These are phyloP conservation scores for Drosophila rhopaloa DNA, from an alignment of 1,140 invertebrate species.

Conservation along the genomic window DNA sequence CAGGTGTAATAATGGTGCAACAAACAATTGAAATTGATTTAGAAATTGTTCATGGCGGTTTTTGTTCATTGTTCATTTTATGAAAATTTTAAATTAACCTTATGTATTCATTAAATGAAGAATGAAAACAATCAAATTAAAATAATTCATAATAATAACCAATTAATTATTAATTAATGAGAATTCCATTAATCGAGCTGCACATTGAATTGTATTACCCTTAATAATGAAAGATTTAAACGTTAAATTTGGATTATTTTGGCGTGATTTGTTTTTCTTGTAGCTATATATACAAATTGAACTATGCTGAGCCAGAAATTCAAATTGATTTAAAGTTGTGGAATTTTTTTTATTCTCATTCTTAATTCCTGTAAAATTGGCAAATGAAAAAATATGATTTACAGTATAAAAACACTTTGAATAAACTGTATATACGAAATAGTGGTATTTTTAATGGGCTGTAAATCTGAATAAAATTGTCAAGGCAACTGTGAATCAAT, in stretches of 20 bases:
- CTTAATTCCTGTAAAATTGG: neutral
- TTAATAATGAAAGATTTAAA: neutral
- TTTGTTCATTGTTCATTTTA: constrained; percentile 19
- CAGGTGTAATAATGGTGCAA: constrained; percentile 68
- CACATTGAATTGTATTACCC: constrained; percentile 10
- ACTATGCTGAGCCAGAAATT: too few species aligned
- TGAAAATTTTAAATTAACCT: constrained; percentile 34
- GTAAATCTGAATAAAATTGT: neutral
- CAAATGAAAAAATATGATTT: neutral
- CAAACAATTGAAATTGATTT: constrained; percentile 75
- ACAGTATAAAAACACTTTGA: too few species aligned
- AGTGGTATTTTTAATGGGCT: too few species aligned
- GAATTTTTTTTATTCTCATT: too few species aligned
- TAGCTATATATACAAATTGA: neutral
- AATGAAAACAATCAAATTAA: constrained; percentile 41
- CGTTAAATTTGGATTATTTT: neutral
- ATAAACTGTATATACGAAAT: too few species aligned
- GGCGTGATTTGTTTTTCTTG: neutral
- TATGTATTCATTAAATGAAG: constrained; percentile 25
- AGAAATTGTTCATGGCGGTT: constrained; percentile 52
- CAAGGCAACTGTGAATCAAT: too few species aligned
- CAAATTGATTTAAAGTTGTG: too few species aligned
- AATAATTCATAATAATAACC: constrained; percentile 31
- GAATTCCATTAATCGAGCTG: constrained; percentile 49
- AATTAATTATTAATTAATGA: constrained; percentile 41